Evolutionary conservation across 2,113 vertebrate species (phyloP).

Genomic region (Mesoclemmys tuberculata): DNA sequence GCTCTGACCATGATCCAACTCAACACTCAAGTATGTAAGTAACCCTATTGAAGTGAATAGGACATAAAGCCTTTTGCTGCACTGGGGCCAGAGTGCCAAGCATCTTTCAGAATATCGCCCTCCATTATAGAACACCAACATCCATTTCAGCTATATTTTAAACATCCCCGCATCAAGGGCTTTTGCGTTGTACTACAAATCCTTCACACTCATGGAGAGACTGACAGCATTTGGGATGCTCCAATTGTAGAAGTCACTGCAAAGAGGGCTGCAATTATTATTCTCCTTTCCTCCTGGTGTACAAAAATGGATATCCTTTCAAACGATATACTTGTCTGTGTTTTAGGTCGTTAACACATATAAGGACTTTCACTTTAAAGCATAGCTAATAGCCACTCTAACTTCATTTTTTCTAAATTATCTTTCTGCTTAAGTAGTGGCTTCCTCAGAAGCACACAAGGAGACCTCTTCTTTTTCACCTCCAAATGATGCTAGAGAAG

Average conservation of each 20-base stretch:
- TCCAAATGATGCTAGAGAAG: background rate
- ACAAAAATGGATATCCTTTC: background rate
- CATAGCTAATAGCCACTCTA: background rate
- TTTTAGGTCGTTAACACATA: background rate
- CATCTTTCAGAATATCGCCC: background rate
- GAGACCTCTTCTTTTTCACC: background rate
- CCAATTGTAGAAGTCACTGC: accelerated
- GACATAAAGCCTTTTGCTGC: background rate
- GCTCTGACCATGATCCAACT: accelerated
- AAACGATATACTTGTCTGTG: accelerated
- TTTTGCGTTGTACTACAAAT: accelerated
- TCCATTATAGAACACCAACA: background rate
- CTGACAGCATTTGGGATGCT: accelerated
- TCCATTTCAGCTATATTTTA: accelerated
- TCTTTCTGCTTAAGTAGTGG: background rate
- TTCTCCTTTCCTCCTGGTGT: background rate
- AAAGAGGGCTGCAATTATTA: background rate
- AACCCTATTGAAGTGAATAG: background rate
- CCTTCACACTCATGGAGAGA: accelerated
- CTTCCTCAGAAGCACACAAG: background rate
- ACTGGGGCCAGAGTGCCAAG: background rate
- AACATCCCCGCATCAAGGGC: accelerated
- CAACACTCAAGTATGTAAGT: background rate
- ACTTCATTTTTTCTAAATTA: no score
- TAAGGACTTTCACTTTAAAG: background rate